phyloP scores from a whole-genome alignment of 2,797 vertebrate species.

The Centropyge bicolor region DNA sequence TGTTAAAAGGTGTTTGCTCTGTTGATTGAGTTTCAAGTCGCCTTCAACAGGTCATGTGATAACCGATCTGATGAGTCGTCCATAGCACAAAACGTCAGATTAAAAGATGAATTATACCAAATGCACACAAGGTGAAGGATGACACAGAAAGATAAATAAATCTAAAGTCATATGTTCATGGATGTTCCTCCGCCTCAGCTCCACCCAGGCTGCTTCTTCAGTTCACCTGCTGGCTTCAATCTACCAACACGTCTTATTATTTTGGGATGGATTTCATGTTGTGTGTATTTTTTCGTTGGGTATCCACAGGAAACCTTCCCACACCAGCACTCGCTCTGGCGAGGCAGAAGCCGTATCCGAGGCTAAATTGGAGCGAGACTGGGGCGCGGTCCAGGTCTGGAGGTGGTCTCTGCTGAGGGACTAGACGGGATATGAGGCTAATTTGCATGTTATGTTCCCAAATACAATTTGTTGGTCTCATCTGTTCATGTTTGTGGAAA shows the following conservation, averaged over 20 bases:
- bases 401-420: conserved; percentile 28
- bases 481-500: conserved; percentile 57
- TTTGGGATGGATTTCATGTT: conserved; percentile 5
- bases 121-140: too few relatives aligned
- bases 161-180: too few relatives aligned
- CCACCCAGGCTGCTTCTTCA: background rate
- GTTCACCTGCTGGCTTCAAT: background rate
- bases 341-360: background rate
- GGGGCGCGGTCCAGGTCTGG: conserved; percentile 36
- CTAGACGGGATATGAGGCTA: conserved; percentile 11
- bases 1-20: too few relatives aligned
- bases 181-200: background rate
- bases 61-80: too few relatives aligned
- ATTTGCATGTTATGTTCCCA: conserved; percentile 53
- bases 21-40: too few relatives aligned
- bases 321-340: background rate
- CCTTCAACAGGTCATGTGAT: too few relatives aligned
- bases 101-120: background rate
- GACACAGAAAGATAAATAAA: too few relatives aligned
- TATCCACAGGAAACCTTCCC: background rate
- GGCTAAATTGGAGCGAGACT: conserved; percentile 35
- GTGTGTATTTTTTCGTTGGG: background rate
- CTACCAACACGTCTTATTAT: background rate
- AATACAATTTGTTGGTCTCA: conserved; percentile 49
- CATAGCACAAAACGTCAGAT: background rate